Evolutionary conservation across 1,140 invertebrate species (phyloP), one percentile per base, ranked within the genome.

Genomic region (Meteorus sp.): DNA sequence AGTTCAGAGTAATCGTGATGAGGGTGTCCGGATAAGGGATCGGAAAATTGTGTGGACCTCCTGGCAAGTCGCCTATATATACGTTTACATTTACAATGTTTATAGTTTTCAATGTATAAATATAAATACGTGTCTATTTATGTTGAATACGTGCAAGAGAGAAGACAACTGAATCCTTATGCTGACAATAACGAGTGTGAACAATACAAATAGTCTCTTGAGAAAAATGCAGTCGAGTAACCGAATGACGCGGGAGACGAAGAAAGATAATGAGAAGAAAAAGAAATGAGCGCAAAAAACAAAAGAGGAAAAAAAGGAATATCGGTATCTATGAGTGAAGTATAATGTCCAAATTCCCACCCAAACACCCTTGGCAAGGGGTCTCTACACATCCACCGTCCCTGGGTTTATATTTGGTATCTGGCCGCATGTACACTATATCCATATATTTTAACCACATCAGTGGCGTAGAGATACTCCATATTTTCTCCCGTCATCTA

Each of bases 291-390:
- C n/a, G n/a, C n/a, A 39, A 15, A 4, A 2, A 44, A 44, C 1
- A 19, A 44, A 17, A 44, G 11, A 44, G 11, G 29, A 35, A 19
- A 15, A n/a, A 29, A 2, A 17, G 15, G 11, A 37, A 31, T 25
- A 7, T 48, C 3, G 35, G 13, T 19, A 19, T n/a, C n/a, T 6
- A 29, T 15, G 19, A 25, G 31, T 15, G 43, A 44, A 59, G 56
- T 63, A 63, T 67, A 70, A 67, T 65, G 67, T 72, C 72, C 70
- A 75, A 62, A 62, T 62, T 70, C 55, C 59, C 59, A 69, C 55
- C 59, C 59, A 69, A 73, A 72, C 74, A 77, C 75, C 76, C 75
- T 77, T 75, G 67, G 73, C 73, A 74, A 77, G 75, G 75, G 76
- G 75, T 75, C 73, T 64, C n/a, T n/a, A n/a, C n/a, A n/a, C n/a